A percentile compares a stretch with the other conserved stretches of the same genome.
phyloP scores from a whole-genome alignment of 2,888 invertebrate genomes.

The Loripinus fragilis region DNA sequence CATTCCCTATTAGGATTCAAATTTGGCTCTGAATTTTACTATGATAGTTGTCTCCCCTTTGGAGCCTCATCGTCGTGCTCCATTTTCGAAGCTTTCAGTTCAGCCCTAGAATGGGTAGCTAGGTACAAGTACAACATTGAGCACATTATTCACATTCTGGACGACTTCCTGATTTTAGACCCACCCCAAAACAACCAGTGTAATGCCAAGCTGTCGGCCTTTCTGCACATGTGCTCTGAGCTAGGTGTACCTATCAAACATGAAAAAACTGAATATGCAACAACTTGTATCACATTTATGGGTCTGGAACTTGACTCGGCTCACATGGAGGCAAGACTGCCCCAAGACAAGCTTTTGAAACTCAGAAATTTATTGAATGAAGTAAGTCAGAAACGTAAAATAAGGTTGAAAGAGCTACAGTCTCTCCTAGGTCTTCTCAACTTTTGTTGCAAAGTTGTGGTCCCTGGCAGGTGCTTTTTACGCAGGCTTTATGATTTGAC shows the following conservation, averaged over 20 bases:
- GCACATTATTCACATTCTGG: constrained; percentile 37
- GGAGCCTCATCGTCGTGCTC: constrained; percentile 39
- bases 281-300: constrained; percentile 13
- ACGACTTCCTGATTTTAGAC: constrained; percentile 43
- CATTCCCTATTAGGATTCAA: constrained; percentile 39
- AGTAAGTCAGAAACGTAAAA: neutral
- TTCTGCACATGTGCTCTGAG: constrained; percentile 20
- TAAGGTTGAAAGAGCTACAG: constrained; percentile 32
- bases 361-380: neutral
- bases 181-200: neutral
- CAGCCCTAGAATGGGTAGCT: constrained; percentile 33
- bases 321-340: constrained; percentile 40
- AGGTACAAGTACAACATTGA: neutral
- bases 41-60: constrained; percentile 42
- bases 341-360: neutral
- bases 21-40: constrained; percentile 38
- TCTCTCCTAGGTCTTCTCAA: constrained; percentile 37
- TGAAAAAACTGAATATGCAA: constrained; percentile 36
- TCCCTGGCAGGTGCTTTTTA: constrained; percentile 33
- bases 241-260: constrained; percentile 40
- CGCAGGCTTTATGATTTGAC: constrained; percentile 38
- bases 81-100: constrained; percentile 49
- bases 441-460: constrained; percentile 37
- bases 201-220: constrained; percentile 9
- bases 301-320: constrained; percentile 40